Evolutionary conservation across 1,140 invertebrate genomes (phyloP), one percentile per base, ranked within the genome.

Genomic region (Pemphigus obesinymphae): DNA sequence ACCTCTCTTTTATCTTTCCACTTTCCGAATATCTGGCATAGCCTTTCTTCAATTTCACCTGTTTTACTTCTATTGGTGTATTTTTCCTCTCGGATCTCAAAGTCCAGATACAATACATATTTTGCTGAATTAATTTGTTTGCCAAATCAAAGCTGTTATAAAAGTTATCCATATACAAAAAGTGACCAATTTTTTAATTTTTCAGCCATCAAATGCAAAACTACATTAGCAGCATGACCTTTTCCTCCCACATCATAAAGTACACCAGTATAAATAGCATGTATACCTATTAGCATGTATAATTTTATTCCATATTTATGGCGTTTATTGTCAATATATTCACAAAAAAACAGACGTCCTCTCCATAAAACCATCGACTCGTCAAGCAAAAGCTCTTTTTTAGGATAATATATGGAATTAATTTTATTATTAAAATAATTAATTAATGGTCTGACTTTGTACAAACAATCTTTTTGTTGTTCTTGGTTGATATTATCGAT

Each of bases 401-500:
- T 68, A 40, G 20, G 63, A 37, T 68, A 40, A 7, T 68, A 68
- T 34, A 68, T 68, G 11, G 63, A 40, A 37, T 68, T 68, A 13
- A 68, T 68, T 68, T 68, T 68, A 37, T 68, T 68, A 68, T 68
- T 68, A 37, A 68, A 68, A 68, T 68, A 68, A n/a, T 68, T 15
- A 68, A 68, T 68, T 68, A 68, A 68, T 34, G 63, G 63, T 40
- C 63, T 68, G 17, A 68, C 17, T 3, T 68, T 68, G 26, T 68
- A 34, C 31, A 68, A 40, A n/a, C 63, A 31, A 68, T 68, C 63
- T 68, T 40, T 40, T 40, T 3, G 29, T 68, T 68, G 34, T 68
- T 20, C 34, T 68, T 68, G 34, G 6, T 37, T 5, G 37, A 5
- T 3, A 40, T 40, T n/a, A 43, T 70, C 66, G 43, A 70, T 70